Base-by-base conservation (phyloP, 2,113 vertebrate species). In the Brachypodius melanocephalos region DNA sequence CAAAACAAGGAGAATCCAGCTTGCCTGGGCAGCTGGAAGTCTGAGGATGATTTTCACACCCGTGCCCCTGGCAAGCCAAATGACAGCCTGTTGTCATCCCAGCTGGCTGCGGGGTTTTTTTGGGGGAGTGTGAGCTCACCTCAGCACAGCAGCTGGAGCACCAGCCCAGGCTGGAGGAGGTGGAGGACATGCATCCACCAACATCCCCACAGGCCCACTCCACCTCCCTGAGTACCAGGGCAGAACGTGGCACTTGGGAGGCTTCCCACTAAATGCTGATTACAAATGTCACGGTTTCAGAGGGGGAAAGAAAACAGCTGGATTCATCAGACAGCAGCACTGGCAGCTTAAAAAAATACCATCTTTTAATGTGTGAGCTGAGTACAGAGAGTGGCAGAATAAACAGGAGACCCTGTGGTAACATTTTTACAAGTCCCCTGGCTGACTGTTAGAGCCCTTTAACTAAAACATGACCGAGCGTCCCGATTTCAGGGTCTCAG, bases 341-440 rank as follows among this genome's bases (percentile, higher is more conserved):
- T 22, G 36, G 86, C 85, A 93, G 95, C 82, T 95, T 95, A 93
- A 75, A 94, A 97, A 97, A 96, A 92, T 74, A 55, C 67, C 72
- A 88, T 80, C 85, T 77, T 84, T 71, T 96, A 93, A 94, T 91
- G 82, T 93, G 93, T 42, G 75, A 94, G 89, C 19, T 2, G 81
- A 85, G 85, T 62, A 83, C 13, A 6, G 84, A 93, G 91, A 91
- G 91, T 14, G 2, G 7, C 20, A 92, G 90, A 83, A 94, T 75
- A 91, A 96, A 91, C 75, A 84, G 82, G 90, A 93, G 92, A 77
- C 89, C 72, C 88, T 55, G 63, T 69, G 78, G 93, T 91, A 91
- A 74, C 72, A n/a, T 86, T 96, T 96, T 96, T 94, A 94, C 93
- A 92, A 93, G 93, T 94, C 90, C 82, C 79, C 52, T 63, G 82